phyloP scores from a whole-genome alignment of 2,113 vertebrate species.

The Rhagologus leucostigma region DNA sequence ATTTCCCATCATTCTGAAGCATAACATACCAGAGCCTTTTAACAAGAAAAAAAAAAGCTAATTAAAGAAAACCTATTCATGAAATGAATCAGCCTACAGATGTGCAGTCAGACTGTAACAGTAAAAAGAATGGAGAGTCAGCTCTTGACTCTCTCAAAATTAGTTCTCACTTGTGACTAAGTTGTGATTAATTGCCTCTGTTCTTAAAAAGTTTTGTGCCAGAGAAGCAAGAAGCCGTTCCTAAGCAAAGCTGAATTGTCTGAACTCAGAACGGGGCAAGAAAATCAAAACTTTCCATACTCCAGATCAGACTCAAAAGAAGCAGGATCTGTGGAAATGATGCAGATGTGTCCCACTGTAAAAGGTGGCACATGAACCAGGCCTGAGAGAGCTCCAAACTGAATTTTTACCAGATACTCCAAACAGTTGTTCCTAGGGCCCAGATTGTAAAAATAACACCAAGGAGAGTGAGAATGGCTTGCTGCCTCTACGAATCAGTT shows the following conservation, averaged over 20 bases:
- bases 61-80: neutral
- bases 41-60: neutral
- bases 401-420: neutral
- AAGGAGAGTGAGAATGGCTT: neutral
- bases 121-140: neutral
- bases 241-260: neutral
- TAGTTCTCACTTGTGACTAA: neutral
- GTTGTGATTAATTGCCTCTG: neutral
- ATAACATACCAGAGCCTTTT: neutral
- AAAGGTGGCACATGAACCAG: neutral
- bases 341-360: neutral
- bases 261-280: neutral
- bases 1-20: neutral
- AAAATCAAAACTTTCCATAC: neutral
- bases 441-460: slow-evolving; percentile 45
- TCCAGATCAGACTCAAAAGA: neutral
- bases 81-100: neutral
- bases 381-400: neutral
- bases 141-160: neutral
- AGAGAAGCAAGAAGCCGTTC: neutral
- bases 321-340: neutral
- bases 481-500: slow-evolving; percentile 16
- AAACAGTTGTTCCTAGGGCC: slow-evolving; percentile 14
- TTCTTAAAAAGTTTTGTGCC: neutral
- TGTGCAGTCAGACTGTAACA: neutral